These are phyloP conservation scores for Portunus trituberculatus DNA, from an alignment of 1,140 invertebrate species.

Conservation along the genomic window DNA sequence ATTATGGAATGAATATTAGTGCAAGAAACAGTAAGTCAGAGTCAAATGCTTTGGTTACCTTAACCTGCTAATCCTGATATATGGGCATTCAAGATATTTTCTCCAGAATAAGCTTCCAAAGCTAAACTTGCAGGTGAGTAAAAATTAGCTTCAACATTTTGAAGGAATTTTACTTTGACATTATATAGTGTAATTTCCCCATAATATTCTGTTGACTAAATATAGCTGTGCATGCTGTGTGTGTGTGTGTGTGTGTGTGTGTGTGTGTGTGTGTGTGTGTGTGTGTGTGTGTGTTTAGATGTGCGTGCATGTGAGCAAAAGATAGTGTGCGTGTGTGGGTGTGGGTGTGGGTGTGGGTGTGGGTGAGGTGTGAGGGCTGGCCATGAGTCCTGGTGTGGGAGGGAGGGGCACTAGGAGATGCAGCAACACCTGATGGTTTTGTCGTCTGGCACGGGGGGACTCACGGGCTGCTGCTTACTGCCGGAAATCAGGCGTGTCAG, in stretches of 20 bases:
- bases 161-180: neutral
- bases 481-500: constrained; percentile 82
- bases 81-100: too few relatives aligned
- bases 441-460: constrained; percentile 67
- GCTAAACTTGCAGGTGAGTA: neutral
- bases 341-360: neutral
- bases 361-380: neutral
- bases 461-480: constrained; percentile 79
- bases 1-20: constrained; percentile 15
- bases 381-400: neutral
- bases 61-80: neutral
- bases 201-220: neutral
- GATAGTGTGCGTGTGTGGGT: neutral
- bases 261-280: neutral
- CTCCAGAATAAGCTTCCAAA: too few relatives aligned
- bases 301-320: neutral
- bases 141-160: neutral
- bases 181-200: neutral
- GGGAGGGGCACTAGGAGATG: constrained; percentile 69
- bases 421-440: constrained; percentile 76
- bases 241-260: neutral
- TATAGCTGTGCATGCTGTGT: neutral
- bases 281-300: neutral
- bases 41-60: neutral
- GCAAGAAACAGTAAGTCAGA: neutral